A percentile compares a stretch with the other conserved stretches of the same genome.
Evolutionary conservation across 2,888 invertebrate species (phyloP).

Genomic region (Tromatobia lineatoria): DNA sequence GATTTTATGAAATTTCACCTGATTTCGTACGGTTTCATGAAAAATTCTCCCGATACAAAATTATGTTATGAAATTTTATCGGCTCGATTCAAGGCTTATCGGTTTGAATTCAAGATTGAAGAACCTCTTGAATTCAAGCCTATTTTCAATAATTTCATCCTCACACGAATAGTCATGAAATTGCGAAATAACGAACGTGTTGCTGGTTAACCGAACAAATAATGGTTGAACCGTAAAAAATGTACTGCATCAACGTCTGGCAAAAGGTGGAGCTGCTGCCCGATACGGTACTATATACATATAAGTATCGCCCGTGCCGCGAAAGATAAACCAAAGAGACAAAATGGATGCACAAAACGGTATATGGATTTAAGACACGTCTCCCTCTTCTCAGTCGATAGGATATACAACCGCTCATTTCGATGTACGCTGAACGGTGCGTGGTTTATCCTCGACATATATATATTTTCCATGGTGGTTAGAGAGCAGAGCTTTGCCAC

Average conservation of each 20-base stretch:
- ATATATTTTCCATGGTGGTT: constrained; percentile 36
- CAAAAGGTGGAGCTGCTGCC: constrained; percentile 27
- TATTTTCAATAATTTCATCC: no score
- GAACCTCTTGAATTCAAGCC: no score
- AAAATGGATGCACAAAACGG: constrained; percentile 34
- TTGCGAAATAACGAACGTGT: no score
- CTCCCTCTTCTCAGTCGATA: constrained; percentile 26
- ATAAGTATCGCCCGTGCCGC: background rate
- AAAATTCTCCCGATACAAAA: no score
- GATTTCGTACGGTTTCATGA: no score
- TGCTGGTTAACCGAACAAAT: no score
- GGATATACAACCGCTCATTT: constrained; percentile 65
- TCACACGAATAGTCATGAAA: no score
- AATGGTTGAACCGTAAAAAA: no score
- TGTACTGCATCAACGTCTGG: constrained; percentile 1
- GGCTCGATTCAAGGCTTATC: no score
- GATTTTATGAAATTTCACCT: no score
- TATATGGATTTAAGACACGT: constrained; percentile 41
- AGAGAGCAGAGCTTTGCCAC: constrained; percentile 24
- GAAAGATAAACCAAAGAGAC: background rate
- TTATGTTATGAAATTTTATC: no score
- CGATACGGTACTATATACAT: background rate
- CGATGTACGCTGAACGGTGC: constrained; percentile 57
- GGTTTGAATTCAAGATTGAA: no score
- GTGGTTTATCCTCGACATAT: constrained; percentile 50